Evolutionary conservation across 1,140 invertebrate genomes (phyloP).

Genomic region (Cardiocondyla obscurior): DNA sequence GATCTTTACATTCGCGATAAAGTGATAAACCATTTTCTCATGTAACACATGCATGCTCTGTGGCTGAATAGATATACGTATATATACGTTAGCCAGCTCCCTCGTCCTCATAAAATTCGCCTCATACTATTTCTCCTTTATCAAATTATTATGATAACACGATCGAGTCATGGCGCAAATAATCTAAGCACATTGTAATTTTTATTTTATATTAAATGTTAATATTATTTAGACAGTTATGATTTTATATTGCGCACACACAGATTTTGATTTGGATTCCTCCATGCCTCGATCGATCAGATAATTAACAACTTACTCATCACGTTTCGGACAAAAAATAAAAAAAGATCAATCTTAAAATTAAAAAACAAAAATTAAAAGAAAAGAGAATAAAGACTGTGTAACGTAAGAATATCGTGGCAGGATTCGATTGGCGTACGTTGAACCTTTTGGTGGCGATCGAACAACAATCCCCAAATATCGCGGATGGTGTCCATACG

Average conservation of each 20-base stretch:
- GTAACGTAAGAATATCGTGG: slow-evolving; percentile 82
- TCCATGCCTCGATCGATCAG: slow-evolving; percentile 67
- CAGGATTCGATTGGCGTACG: slow-evolving; percentile 99
- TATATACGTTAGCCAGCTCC: slow-evolving; percentile 48
- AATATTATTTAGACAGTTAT: slow-evolving; percentile 17
- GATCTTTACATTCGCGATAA: slow-evolving; percentile 31
- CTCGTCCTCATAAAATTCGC: slow-evolving; percentile 48
- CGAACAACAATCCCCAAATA: slow-evolving; percentile 98
- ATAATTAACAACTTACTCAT: slow-evolving; percentile 60
- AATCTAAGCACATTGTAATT: slow-evolving; percentile 47
- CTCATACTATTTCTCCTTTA: slow-evolving; percentile 47
- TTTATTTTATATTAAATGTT: slow-evolving; percentile 3
- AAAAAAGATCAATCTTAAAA: slow-evolving; percentile 51
- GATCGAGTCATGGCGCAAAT: slow-evolving; percentile 67
- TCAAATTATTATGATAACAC: slow-evolving; percentile 50
- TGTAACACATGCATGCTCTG: slow-evolving; percentile 60
- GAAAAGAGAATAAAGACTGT: slow-evolving; percentile 65
- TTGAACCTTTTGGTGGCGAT: slow-evolving; percentile 99
- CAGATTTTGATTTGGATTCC: slow-evolving; percentile 58
- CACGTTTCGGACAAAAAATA: slow-evolving; percentile 57
- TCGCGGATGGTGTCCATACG: slow-evolving; percentile 97
- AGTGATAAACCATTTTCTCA: slow-evolving; percentile 4
- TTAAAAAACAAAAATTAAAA: too few species aligned
- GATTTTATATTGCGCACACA: slow-evolving; percentile 46
- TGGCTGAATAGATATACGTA: slow-evolving; percentile 57